Percentiles rank a stretch among this genome's conserved stretches.
phyloP scores from a whole-genome alignment of 2,888 invertebrate genomes.

The Drosophila nr. perissopoda region DNA sequence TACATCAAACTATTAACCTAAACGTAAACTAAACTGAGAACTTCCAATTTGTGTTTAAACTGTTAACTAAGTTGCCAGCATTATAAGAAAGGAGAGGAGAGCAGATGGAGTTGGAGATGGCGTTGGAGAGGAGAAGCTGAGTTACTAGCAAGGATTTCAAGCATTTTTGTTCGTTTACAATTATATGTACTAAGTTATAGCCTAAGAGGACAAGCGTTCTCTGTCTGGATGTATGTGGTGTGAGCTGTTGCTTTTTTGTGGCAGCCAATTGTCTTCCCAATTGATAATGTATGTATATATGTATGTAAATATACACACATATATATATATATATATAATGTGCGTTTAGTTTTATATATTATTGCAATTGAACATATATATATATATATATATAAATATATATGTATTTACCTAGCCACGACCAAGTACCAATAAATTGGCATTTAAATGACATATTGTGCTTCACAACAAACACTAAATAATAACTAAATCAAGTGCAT shows the following conservation, averaged over 20 bases:
- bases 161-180: slow-evolving; percentile 51
- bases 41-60: slow-evolving; percentile 69
- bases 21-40: slow-evolving; percentile 59
- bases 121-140: slow-evolving; percentile 4
- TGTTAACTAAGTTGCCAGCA: slow-evolving; percentile 61
- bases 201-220: slow-evolving; percentile 31
- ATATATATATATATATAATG: slow-evolving; percentile 16
- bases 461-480: slow-evolving; percentile 51
- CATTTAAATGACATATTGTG: slow-evolving; percentile 77
- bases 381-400: slow-evolving; percentile 32
- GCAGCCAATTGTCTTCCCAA: slow-evolving; percentile 56
- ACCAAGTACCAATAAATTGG: slow-evolving; percentile 80
- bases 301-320: slow-evolving; percentile 7
- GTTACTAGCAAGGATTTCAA: slow-evolving; percentile 44
- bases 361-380: slow-evolving; percentile 28
- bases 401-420: slow-evolving; percentile 68
- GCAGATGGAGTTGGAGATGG: neutral
- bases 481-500: slow-evolving; percentile 25
- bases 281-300: slow-evolving; percentile 8
- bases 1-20: slow-evolving; percentile 42
- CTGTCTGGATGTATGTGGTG: slow-evolving; percentile 21
- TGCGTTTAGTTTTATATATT: slow-evolving; percentile 33
- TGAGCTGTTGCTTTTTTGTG: slow-evolving; percentile 28
- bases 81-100: slow-evolving; percentile 1
- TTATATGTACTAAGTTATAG: slow-evolving; percentile 43